These are phyloP conservation scores for Nephila pilipes DNA, from an alignment of 1,140 invertebrate genomes.

Conservation along the genomic window DNA sequence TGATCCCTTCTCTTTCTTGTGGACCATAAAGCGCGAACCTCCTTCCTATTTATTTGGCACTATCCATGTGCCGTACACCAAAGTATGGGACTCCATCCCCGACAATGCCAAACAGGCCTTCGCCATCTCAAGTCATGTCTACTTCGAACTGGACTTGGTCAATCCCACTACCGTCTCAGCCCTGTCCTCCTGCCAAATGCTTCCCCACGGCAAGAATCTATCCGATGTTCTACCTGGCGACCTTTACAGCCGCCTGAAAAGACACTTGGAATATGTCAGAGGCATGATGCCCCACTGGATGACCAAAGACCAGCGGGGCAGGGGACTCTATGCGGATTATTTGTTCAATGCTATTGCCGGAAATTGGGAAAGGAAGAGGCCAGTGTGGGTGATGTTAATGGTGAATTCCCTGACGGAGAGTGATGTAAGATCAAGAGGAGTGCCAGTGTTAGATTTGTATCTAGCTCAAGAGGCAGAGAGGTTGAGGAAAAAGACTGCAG, in stretches of 20 bases:
- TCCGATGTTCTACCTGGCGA: conserved; percentile 82
- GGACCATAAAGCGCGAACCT: conserved; percentile 81
- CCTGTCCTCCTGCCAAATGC: conserved; percentile 83
- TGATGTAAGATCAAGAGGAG: conserved; percentile 83
- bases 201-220: conserved; percentile 82
- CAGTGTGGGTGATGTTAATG: conserved; percentile 85
- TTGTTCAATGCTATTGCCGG: conserved; percentile 83
- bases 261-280: conserved; percentile 83
- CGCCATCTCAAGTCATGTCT: conserved; percentile 82
- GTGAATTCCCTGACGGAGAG: conserved; percentile 84
- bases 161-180: conserved; percentile 82
- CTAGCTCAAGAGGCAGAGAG: conserved; percentile 83
- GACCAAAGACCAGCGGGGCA: conserved; percentile 82
- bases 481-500: conserved; percentile 83
- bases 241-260: conserved; percentile 82
- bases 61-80: conserved; percentile 85
- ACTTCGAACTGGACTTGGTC: conserved; percentile 84
- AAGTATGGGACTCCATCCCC: conserved; percentile 84
- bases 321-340: conserved; percentile 83
- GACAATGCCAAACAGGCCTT: conserved; percentile 83
- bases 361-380: conserved; percentile 84
- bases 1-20: conserved; percentile 81
- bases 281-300: conserved; percentile 83
- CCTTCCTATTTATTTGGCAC: conserved; percentile 85
- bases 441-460: conserved; percentile 84